Conservation (phyloP, 2,888 invertebrate genomes). For the Heteropelma amictum region DNA sequence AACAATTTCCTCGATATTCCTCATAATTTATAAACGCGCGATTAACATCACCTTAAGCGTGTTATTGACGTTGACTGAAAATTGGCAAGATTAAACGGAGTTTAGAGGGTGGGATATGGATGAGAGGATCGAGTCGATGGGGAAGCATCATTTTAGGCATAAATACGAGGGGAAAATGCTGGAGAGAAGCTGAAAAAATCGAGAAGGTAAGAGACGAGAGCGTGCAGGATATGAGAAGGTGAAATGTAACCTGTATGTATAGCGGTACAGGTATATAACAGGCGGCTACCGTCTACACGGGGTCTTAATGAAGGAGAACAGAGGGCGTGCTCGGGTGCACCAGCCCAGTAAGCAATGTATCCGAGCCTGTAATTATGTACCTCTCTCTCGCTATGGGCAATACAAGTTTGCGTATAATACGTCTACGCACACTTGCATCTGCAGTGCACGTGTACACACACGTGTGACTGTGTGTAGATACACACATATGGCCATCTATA, state of each 20-base stretch:
- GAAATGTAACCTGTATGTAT: constrained; percentile 51
- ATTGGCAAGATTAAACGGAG: not conserved
- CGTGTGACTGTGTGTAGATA: not conserved
- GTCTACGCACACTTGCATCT: no score
- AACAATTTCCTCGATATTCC: no score
- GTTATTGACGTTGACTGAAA: not conserved
- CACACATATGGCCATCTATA: constrained; percentile 61
- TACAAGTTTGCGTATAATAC: constrained; percentile 4
- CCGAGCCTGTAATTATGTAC: constrained; percentile 74
- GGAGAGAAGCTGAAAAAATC: not conserved
- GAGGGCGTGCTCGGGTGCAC: constrained; percentile 76
- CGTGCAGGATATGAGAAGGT: constrained; percentile 53
- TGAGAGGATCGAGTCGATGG: constrained; percentile 32
- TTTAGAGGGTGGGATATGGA: constrained; percentile 9
- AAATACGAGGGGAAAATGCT: constrained; percentile 6
- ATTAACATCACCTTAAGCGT: not conserved
- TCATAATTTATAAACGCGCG: no score
- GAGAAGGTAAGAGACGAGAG: constrained; percentile 37
- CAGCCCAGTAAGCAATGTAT: constrained; percentile 74
- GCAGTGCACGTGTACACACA: not conserved
- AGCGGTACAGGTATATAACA: constrained; percentile 64
- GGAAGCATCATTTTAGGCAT: constrained; percentile 32
- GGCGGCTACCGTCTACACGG: constrained; percentile 74
- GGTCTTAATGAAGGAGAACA: constrained; percentile 75
- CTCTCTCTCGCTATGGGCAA: constrained; percentile 55